Percentiles rank a stretch among this genome's conserved stretches.
Evolutionary conservation across 2,113 vertebrate genomes (phyloP).

Genomic region (Petroica traversi): DNA sequence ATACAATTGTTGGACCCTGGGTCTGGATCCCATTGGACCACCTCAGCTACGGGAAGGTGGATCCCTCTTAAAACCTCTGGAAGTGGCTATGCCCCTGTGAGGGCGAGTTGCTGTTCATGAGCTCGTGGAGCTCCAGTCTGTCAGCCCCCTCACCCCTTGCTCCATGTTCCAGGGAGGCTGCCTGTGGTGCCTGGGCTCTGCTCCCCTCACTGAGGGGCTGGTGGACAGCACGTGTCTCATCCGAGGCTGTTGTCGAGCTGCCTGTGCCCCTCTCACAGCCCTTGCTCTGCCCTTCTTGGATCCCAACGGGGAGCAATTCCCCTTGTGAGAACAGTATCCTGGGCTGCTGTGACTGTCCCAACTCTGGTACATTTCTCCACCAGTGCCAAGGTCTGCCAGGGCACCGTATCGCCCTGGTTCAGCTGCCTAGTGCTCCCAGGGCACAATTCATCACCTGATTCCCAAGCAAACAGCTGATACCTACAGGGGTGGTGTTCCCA

Average conservation of each 20-base stretch:
- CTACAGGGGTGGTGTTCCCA: fast-evolving
- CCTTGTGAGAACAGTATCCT: fast-evolving
- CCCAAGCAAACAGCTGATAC: not conserved
- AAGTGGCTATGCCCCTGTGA: not conserved
- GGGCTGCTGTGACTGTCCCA: not conserved
- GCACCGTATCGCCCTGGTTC: fast-evolving
- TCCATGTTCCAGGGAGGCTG: not conserved
- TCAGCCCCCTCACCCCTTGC: too few species aligned
- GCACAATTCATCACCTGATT: not conserved
- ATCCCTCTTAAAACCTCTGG: not conserved
- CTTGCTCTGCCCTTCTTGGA: not conserved
- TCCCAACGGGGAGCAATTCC: fast-evolving
- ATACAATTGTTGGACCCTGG: not conserved
- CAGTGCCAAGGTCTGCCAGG: fast-evolving
- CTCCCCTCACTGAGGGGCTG: fast-evolving
- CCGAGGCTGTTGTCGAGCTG: fast-evolving
- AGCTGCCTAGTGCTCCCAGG: not conserved
- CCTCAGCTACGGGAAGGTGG: not conserved
- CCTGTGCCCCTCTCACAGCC: not conserved
- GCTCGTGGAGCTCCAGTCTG: not conserved
- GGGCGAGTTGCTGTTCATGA: fast-evolving
- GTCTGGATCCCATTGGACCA: not conserved
- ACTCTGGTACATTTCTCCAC: fast-evolving
- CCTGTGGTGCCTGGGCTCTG: fast-evolving
- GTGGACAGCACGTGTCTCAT: fast-evolving